Evolutionary conservation across 2,888 invertebrate species (phyloP), one percentile per base, ranked within the genome.

Genomic region (Chaetoderma sp.): DNA sequence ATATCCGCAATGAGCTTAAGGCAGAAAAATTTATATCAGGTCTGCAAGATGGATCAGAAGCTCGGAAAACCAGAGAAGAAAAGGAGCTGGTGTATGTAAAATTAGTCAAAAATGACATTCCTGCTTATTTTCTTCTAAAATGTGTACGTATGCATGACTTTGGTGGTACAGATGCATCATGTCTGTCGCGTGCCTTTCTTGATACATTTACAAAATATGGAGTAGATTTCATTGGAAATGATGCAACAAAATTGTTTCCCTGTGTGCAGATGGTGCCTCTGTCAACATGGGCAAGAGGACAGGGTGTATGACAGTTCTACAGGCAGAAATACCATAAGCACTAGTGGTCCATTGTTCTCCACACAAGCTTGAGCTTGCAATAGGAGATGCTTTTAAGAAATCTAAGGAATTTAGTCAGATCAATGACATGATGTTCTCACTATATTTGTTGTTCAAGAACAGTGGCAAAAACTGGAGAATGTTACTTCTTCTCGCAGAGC

Each of bases 381-480:
- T 47, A n/a, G 23, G 23, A 23, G 47, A 47, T 47, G 47, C 10
- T 13, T 47, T 47, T 23, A 8, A 18, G 6, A 18, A 8, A 21
- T 8, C 47, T 8, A 13, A 18, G 8, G 47, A 47, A 8, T 47
- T 47, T 47, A 23, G 23, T 10, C 18, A 47, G 23, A 47, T 47
- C 8, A 23, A 47, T 18, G 16, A n/a, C 6, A n/a, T 21, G 8
- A 13, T 47, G 21, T n/a, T 47, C 8, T 21, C 47, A 21, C 21
- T 47, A 18, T 47, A 21, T 23, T 21, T 21, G 21, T 21, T 23
- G 47, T 47, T 47, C 47, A 47, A 47, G 21, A 23, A 47, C 47
- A 47, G 47, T 18, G 47, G 47, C 21, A 47, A 47, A 47, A 21
- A 23, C 21, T 47, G 47, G 47, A n/a, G 47, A 18, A 47, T 47